These are phyloP conservation scores for Anolis apletophallus DNA, from an alignment of 2,797 vertebrate genomes.

Conservation along the genomic window DNA sequence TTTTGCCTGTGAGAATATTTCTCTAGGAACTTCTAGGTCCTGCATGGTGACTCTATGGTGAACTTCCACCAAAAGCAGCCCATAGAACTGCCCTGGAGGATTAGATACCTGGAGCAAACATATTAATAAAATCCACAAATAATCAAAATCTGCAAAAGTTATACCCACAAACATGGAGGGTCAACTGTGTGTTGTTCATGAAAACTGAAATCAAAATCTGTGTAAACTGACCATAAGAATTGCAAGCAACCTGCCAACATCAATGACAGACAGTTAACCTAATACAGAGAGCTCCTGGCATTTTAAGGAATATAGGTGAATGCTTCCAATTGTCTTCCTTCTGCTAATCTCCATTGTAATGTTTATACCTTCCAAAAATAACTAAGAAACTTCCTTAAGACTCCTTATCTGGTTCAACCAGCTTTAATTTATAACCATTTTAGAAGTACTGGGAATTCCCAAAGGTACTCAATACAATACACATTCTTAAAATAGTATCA, in stretches of 20 bases:
- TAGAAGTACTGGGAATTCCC: slow-evolving; percentile 28
- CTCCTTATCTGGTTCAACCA: slow-evolving; percentile 31
- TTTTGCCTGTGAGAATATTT: too few relatives aligned
- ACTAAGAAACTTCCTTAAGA: not conserved
- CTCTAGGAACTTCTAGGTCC: too few relatives aligned
- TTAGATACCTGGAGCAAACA: too few relatives aligned
- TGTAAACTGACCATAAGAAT: not conserved
- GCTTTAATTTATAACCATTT: slow-evolving; percentile 22
- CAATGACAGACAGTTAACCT: not conserved
- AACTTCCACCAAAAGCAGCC: too few relatives aligned
- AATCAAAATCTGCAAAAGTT: too few relatives aligned
- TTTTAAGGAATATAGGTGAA: not conserved
- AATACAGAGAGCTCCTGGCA: not conserved
- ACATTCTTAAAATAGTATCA: slow-evolving; percentile 14
- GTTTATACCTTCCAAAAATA: slow-evolving; percentile 25
- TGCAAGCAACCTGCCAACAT: not conserved
- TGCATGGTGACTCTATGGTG: too few relatives aligned
- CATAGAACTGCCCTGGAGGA: too few relatives aligned
- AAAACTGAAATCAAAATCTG: not conserved
- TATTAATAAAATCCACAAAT: too few relatives aligned
- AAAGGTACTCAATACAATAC: slow-evolving; percentile 17
- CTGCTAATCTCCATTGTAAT: not conserved
- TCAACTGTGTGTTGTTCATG: not conserved
- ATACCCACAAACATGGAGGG: too few relatives aligned
- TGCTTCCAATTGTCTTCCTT: not conserved